Conservation (phyloP, 1,140 invertebrate genomes). For the Lepidostoma basale region DNA sequence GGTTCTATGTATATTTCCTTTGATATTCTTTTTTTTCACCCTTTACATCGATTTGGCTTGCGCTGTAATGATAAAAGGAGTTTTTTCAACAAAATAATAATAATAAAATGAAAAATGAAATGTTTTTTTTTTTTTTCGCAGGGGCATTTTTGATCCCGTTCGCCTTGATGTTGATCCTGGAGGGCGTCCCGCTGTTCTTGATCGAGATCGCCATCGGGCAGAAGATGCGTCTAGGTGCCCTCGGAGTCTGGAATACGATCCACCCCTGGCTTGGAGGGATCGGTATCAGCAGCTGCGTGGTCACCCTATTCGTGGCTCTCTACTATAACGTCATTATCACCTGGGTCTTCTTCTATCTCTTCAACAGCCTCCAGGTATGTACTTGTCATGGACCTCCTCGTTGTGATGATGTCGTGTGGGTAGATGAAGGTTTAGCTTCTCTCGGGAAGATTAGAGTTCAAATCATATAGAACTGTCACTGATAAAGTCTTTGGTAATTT, state of each 20-base stretch:
- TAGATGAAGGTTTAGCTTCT: neutral
- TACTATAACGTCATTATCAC: conserved; percentile 99
- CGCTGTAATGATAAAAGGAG: too few relatives aligned
- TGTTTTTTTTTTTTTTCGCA: conserved; percentile 58
- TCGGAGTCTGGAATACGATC: conserved; percentile 94
- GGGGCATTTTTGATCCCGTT: conserved; percentile 98
- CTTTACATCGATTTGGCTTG: too few relatives aligned
- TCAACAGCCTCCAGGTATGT: conserved; percentile 83
- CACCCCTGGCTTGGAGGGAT: conserved; percentile 91
- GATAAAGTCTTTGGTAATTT: too few relatives aligned
- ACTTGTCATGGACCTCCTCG: too few relatives aligned
- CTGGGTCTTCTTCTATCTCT: conserved; percentile 96
- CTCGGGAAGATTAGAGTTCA: neutral
- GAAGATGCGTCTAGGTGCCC: conserved; percentile 83
- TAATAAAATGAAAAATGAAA: neutral
- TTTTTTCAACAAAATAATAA: too few relatives aligned
- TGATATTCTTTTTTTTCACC: too few relatives aligned
- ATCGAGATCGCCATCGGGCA: conserved; percentile 94
- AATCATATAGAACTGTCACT: too few relatives aligned
- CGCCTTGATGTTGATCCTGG: conserved; percentile 89
- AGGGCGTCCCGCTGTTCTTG: conserved; percentile 91
- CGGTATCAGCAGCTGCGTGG: conserved; percentile 87
- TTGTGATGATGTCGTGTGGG: too few relatives aligned
- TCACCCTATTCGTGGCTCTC: conserved; percentile 89
- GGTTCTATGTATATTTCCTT: too few relatives aligned